Conservation (phyloP, 2,113 vertebrate species). For the Lepisosteus oculatus region DNA sequence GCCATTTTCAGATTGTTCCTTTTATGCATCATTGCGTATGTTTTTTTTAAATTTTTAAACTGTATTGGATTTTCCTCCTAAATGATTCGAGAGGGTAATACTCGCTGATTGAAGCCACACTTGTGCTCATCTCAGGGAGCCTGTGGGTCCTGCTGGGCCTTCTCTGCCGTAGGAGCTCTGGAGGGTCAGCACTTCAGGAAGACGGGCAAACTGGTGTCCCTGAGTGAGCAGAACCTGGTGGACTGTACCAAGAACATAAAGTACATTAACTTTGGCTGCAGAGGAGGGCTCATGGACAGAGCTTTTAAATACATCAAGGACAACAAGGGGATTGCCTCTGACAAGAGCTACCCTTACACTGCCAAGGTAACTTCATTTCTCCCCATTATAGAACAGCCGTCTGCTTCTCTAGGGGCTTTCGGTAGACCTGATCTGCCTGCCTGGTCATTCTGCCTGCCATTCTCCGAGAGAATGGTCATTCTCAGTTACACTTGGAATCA, state of each 20-base stretch:
- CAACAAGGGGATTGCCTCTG: slow-evolving; percentile 36
- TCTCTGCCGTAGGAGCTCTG: slow-evolving; percentile 44
- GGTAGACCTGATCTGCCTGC: too few relatives aligned
- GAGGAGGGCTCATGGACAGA: fast-evolving
- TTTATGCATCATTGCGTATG: too few relatives aligned
- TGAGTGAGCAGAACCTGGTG: slow-evolving; percentile 53
- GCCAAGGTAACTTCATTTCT: slow-evolving; percentile 9
- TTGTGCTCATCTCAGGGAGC: slow-evolving; percentile 8
- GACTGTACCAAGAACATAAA: slow-evolving; percentile 36
- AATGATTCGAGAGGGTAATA: too few relatives aligned
- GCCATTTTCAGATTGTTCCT: too few relatives aligned
- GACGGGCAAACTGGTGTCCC: slow-evolving; percentile 13
- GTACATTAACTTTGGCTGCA: slow-evolving; percentile 32
- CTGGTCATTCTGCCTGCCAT: too few relatives aligned
- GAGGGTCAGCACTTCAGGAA: slow-evolving; percentile 40
- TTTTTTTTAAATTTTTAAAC: too few relatives aligned
- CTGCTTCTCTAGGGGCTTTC: background rate
- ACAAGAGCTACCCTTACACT: slow-evolving; percentile 37
- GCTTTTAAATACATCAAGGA: slow-evolving; percentile 39
- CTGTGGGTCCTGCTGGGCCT: slow-evolving; percentile 46
- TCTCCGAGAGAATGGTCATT: too few relatives aligned
- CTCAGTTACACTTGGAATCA: too few relatives aligned
- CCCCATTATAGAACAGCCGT: background rate
- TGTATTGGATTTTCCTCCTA: too few relatives aligned
- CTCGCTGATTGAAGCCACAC: too few relatives aligned